Evolutionary conservation across 2,888 invertebrate species (phyloP), one percentile per base, ranked within the genome.

Genomic region (Pediacus dermestoides): DNA sequence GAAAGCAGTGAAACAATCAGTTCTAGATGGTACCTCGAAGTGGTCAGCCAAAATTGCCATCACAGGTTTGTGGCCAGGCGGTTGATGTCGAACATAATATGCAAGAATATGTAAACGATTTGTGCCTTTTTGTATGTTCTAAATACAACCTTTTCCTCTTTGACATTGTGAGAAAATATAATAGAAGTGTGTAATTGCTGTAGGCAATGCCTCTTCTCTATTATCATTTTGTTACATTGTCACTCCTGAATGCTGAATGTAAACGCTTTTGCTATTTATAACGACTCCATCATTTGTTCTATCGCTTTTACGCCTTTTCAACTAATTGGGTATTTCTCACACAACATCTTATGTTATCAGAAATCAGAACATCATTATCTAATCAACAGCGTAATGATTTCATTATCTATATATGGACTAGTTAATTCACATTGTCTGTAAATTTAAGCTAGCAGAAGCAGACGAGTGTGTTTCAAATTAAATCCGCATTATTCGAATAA

Each of bases 21-120:
- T 97, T 65, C 81, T 97, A 74, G 96, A 97, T 76, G 97, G 97
- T 68, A 97, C 96, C 58, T 95, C 95, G 71, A 97, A 97, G 78
- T 97, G 97, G 97, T 96, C 96, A 68, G 96, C 96, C 67, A 97
- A 97, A 83, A 96, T 97, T 75, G 95, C 94, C 71, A 95, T 97
- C 74, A 97, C 96, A 88, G 95, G 96, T 96, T 88, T 84, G 91
- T 79, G 72, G 69, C 36, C 28, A 45, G 36, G 4, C n/a, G 16
- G 31, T 31, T 18, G 8, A 31, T 11, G 4, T 6, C 12, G 12
- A 26, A 26, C 4, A 26, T 7, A 9, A 26, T 7, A n/a, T 26
- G 4, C 4, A 10, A 7, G 12, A 6, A 7, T 42, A 37, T 34
- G 40, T 37, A 37, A 30, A 37, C 13, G 13, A 26, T 34, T 25